A percentile compares a stretch with the other conserved stretches of the same genome.
Conservation (phyloP, 2,888 invertebrate genomes). For the Crematogaster levior region DNA sequence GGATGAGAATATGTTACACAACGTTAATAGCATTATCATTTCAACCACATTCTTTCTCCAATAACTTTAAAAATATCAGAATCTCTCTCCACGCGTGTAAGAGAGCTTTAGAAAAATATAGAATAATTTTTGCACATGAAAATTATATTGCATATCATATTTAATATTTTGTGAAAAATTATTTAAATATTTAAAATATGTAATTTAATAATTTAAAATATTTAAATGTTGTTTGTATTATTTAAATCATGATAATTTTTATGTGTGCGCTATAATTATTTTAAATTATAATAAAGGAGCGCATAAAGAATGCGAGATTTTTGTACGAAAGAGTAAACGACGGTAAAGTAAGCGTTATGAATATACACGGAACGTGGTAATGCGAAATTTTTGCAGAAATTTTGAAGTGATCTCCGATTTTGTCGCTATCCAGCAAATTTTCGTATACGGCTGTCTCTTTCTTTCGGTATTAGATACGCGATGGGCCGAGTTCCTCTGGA, state of each 20-base stretch:
- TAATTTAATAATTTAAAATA: too few species aligned
- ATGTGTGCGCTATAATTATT: background rate
- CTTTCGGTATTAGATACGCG: background rate
- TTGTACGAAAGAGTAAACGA: background rate
- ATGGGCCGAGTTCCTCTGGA: slow-evolving; percentile 60
- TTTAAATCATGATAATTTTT: background rate
- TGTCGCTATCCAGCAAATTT: slow-evolving; percentile 48
- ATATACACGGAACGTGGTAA: slow-evolving; percentile 3
- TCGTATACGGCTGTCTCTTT: slow-evolving; percentile 38
- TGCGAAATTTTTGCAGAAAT: slow-evolving; percentile 30
- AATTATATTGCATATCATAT: background rate
- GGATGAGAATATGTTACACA: background rate
- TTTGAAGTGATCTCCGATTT: slow-evolving; percentile 41
- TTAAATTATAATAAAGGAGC: background rate
- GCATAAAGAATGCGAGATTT: background rate
- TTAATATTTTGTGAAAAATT: background rate
- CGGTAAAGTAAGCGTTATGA: background rate
- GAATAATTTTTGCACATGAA: background rate
- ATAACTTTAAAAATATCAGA: background rate
- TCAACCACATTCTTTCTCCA: background rate
- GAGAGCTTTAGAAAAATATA: background rate
- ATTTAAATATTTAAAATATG: too few species aligned
- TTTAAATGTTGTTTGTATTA: background rate
- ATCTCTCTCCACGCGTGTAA: background rate
- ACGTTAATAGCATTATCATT: background rate